A percentile compares a stretch with the other conserved stretches of the same genome.
These are phyloP conservation scores for Merluccius polli DNA, from an alignment of 2,797 vertebrate genomes.

Conservation along the genomic window DNA sequence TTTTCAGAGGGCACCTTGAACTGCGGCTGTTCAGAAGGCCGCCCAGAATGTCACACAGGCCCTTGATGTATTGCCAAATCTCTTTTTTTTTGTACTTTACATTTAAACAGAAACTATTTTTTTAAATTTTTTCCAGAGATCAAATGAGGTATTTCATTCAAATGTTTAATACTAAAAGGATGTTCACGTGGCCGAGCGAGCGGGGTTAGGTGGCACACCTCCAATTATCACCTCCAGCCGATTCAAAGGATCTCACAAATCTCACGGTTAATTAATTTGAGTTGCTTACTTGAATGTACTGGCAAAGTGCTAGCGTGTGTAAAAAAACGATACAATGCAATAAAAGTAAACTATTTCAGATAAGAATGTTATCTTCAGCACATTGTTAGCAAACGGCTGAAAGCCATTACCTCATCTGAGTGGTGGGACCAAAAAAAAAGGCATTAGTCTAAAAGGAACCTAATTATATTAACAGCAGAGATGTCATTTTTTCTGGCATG, in stretches of 20 bases:
- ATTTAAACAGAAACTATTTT: slow-evolving; percentile 19
- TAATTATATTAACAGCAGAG: slow-evolving; percentile 67
- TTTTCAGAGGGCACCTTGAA: neutral
- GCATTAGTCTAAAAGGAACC: slow-evolving; percentile 60
- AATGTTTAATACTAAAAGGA: neutral
- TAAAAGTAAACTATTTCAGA: slow-evolving; percentile 40
- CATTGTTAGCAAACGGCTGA: slow-evolving; percentile 48
- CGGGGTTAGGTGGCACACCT: neutral
- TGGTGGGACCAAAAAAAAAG: slow-evolving; percentile 19
- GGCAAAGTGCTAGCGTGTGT: slow-evolving; percentile 29
- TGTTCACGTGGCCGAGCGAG: neutral
- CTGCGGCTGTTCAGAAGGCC: slow-evolving; percentile 40
- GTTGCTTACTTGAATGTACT: slow-evolving; percentile 41
- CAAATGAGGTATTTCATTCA: neutral
- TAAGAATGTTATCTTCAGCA: slow-evolving; percentile 31
- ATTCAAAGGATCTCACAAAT: slow-evolving; percentile 40
- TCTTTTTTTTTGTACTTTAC: neutral
- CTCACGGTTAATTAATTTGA: slow-evolving; percentile 15
- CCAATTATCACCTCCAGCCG: slow-evolving; percentile 37
- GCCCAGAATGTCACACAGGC: slow-evolving; percentile 34
- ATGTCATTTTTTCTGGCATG: slow-evolving; percentile 49
- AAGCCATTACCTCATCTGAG: slow-evolving; percentile 60
- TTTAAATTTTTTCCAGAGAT: slow-evolving; percentile 25
- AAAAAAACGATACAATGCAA: slow-evolving; percentile 24
- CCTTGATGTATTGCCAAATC: slow-evolving; percentile 35